Base-by-base conservation (phyloP, 2,797 vertebrate genomes). In the Rhinophrynus dorsalis region DNA sequence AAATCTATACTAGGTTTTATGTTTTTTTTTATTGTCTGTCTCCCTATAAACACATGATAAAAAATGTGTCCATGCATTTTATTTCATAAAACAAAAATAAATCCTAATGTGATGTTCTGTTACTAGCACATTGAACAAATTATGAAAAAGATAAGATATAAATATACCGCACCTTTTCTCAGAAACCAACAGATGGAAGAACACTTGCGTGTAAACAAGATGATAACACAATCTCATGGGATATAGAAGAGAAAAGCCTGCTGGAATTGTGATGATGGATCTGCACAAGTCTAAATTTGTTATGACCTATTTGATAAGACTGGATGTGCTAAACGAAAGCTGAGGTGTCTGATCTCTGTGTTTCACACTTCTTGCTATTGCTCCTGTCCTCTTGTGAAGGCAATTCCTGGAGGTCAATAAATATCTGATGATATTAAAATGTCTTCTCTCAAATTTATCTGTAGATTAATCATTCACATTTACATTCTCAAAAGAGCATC, bases 251-350 rank as follows among this genome's bases (percentile, higher is more conserved):
- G 24, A 51, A 51, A 51, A 27, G 24, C 47, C 24, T 27, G 7
- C 15, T 51, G 47, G 47, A 51, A 51, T 51, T 23, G 47, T 51
- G 47, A 51, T 51, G 47, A 51, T 29, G 47, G 47, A 51, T 6
- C 23, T 51, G 24, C 23, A 51, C 47, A 51, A 29, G 47, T 51
- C 47, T 51, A 27, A 51, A 51, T 51, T n/a, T 51, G 47, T 51
- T 29, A 51, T 15, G 2, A 15, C 24, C 47, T 51, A 51, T 29
- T 27, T 29, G 12, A 27, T 51, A 27, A 15, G 13, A 29, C 24
- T 27, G n/a, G 23, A 29, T 27, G 12, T 27, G 47, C 8, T 51
- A 27, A 51, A 29, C 15, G 47, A 24, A 51, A 51, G 24, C 24
- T 51, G 23, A 1, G 12, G 4, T 2, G 12, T 29, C 24, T 51